Conservation (phyloP, 2,113 vertebrate genomes). For the Carollia perspicillata region DNA sequence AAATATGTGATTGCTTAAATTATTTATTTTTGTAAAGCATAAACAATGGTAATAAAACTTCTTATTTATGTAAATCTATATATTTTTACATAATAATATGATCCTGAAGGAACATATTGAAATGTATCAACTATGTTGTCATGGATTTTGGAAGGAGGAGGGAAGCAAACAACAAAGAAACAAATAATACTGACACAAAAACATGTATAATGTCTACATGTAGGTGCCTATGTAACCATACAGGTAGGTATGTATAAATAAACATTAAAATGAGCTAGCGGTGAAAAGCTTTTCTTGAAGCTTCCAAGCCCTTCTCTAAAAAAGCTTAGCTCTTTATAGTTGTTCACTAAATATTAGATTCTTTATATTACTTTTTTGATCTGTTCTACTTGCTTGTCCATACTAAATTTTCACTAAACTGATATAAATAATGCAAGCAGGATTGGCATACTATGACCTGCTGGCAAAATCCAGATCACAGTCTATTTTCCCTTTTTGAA, state of each 20-base stretch:
- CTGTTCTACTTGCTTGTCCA: neutral
- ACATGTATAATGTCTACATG: neutral
- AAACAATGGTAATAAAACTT: neutral
- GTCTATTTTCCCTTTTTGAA: neutral
- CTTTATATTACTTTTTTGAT: neutral
- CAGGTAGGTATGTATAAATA: neutral
- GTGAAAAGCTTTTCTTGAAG: neutral
- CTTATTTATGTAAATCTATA: neutral
- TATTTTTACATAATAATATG: neutral
- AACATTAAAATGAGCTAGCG: neutral
- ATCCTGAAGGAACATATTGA: neutral
- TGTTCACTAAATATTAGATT: neutral
- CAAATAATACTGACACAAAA: neutral
- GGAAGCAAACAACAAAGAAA: neutral
- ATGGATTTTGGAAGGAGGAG: neutral
- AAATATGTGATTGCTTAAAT: neutral
- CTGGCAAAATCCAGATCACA: neutral
- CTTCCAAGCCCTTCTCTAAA: neutral
- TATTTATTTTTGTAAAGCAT: neutral
- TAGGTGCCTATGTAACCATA: neutral
- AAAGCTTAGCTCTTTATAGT: neutral
- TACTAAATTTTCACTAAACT: neutral
- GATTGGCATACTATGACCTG: too few species aligned
- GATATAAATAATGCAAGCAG: neutral
- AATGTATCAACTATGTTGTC: neutral